phyloP scores from a whole-genome alignment of 2,888 invertebrate genomes.

The Epirrhoe alternata region DNA sequence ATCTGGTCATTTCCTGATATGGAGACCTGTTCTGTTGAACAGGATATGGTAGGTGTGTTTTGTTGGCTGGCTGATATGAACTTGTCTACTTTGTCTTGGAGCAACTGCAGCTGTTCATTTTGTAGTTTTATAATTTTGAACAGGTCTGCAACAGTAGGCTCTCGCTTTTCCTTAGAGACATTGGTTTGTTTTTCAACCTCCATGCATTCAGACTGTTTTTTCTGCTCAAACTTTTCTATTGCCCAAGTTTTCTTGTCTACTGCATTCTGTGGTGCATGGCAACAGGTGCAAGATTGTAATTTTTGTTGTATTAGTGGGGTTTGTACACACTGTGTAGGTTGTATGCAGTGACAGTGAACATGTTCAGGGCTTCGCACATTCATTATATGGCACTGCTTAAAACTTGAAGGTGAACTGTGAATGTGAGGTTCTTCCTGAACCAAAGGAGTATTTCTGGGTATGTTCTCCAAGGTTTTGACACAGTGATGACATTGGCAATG shows the following conservation, averaged over 20 bases:
- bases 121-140: conserved; percentile 88
- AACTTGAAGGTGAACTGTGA: conserved; percentile 5
- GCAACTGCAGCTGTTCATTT: conserved; percentile 87
- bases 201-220: conserved; percentile 53
- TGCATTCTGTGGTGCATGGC: conserved; percentile 51
- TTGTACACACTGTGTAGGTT: conserved; percentile 42
- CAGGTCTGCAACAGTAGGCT: conserved; percentile 85
- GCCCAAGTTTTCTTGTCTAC: conserved; percentile 72
- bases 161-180: conserved; percentile 70
- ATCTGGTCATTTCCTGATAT: conserved; percentile 69
- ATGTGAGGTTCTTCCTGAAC: conserved; percentile 16
- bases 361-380: neutral
- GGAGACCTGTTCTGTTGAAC: conserved; percentile 63
- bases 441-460: conserved; percentile 26
- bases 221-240: conserved; percentile 69
- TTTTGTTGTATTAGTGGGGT: conserved; percentile 36
- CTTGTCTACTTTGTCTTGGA: conserved; percentile 87
- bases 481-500: conserved; percentile 69
- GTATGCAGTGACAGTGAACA: conserved; percentile 35
- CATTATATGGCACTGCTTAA: conserved; percentile 2
- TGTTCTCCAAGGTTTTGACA: conserved; percentile 44
- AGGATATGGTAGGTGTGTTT: conserved; percentile 57
- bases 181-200: conserved; percentile 66
- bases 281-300: conserved; percentile 45
- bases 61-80: conserved; percentile 67